Evolutionary conservation across 1,140 invertebrate genomes (phyloP).

Genomic region (Proales similis): DNA sequence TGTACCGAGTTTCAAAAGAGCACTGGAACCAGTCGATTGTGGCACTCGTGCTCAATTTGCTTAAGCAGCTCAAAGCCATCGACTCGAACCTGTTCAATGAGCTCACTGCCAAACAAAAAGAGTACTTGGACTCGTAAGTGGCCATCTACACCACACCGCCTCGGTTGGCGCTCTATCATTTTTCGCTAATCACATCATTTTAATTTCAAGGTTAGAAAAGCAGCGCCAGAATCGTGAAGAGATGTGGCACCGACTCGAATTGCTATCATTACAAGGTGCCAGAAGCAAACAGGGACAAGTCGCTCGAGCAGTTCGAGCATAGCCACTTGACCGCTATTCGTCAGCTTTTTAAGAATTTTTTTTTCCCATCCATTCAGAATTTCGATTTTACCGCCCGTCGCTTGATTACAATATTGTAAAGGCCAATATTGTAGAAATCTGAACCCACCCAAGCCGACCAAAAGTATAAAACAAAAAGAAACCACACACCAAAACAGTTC

Average conservation of each 20-base stretch:
- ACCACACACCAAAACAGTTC: no score
- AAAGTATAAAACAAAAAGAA: no score
- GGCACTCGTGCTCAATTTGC: slow-evolving; percentile 31
- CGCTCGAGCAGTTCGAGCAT: slow-evolving; percentile 7
- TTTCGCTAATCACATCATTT: background rate
- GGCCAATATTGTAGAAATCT: no score
- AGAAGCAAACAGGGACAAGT: background rate
- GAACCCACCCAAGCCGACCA: no score
- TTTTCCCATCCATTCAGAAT: no score
- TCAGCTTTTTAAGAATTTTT: no score
- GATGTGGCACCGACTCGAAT: slow-evolving; percentile 33
- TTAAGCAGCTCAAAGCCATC: slow-evolving; percentile 35
- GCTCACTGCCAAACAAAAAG: slow-evolving; percentile 31
- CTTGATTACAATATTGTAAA: no score
- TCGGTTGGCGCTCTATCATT: background rate
- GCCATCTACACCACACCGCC: no score
- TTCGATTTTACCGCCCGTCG: no score
- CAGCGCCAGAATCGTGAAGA: slow-evolving; percentile 19
- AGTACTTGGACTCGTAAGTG: slow-evolving; percentile 22
- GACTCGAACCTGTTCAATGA: slow-evolving; percentile 33
- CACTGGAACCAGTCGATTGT: slow-evolving; percentile 84
- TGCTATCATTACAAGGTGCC: slow-evolving; percentile 10
- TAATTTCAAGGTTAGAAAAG: slow-evolving; percentile 13
- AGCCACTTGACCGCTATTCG: slow-evolving; percentile 8
- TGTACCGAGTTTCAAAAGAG: slow-evolving; percentile 91